Base-by-base conservation (phyloP, 2,113 vertebrate species). In the Labeo catla region DNA sequence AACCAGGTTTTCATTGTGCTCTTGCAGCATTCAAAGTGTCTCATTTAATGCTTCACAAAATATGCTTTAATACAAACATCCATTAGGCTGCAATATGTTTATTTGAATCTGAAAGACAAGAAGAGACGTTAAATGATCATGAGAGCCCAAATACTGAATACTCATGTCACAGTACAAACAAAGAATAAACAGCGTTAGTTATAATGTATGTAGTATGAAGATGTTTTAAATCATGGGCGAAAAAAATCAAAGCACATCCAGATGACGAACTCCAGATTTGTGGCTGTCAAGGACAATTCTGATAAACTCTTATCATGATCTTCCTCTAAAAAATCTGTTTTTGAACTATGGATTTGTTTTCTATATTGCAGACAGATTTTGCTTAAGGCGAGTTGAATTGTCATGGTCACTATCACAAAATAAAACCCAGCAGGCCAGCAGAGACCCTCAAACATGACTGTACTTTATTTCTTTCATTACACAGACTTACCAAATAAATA, bases 51-150 rank as follows among this genome's bases (percentile, higher is more conserved):
- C 52, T 7, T 84, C 19, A 39, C 6, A 23, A 9, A n/a, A 87
- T 66, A n/a, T 19, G 36, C 63, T 50, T 10, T 7, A 57, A 72
- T 21, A 36, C 45, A 36, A 45, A 6, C 1, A 7, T 80, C 68
- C 57, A 19, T 80, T 49, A 70, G 54, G 43, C 28, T 63, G 57
- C 36, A 61, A 16, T 65, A 68, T 72, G 43, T 47, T 61, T 19
- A 65, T 73, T 49, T 28, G 15, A 21, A 28, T 54, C 82, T 84
- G 73, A 28, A 84, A 81, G 36, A 57, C 45, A 84, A 80, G n/a
- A 65, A 61, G 36, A 34, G n/a, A 77, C 2, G 8, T 65, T 50
- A 63, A 59, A 74, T 21, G 23, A 3, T 47, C 39, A 57, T 28
- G 8, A 54, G 76, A 54, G 39, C 10, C 39, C 19, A n/a, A 3